These are phyloP conservation scores for Glaucidium brasilianum DNA, from an alignment of 2,113 vertebrate species.

Conservation along the genomic window DNA sequence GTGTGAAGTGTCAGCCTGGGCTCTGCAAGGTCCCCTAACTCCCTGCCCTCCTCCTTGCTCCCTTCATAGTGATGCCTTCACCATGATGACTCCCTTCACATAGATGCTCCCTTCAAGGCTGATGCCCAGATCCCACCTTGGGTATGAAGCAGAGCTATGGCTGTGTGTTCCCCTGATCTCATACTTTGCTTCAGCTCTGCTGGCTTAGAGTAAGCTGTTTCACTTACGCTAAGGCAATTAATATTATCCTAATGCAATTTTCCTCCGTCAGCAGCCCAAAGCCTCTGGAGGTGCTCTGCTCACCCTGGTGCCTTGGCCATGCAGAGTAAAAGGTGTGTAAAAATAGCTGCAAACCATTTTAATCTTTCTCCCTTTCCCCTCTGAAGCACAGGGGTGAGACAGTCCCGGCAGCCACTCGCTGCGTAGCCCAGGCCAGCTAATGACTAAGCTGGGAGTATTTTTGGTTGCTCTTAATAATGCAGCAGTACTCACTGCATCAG, in stretches of 20 bases:
- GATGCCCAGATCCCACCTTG: not conserved
- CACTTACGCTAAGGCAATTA: not conserved
- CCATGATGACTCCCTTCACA: not conserved
- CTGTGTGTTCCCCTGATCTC: not conserved
- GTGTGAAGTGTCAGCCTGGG: fast-evolving
- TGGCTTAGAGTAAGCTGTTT: not conserved
- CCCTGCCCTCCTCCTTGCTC: not conserved
- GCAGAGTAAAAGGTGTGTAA: fast-evolving
- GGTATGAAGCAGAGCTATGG: fast-evolving
- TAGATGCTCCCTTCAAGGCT: not conserved
- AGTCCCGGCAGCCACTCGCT: fast-evolving
- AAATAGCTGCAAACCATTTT: not conserved
- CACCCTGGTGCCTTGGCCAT: fast-evolving
- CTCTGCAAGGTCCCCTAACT: not conserved
- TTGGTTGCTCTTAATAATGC: not conserved
- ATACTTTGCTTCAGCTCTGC: not conserved
- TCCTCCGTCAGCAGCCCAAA: not conserved
- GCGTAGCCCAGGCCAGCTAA: not conserved
- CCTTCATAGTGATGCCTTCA: not conserved
- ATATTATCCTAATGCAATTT: not conserved
- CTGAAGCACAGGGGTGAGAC: not conserved
- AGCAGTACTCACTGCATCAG: not conserved
- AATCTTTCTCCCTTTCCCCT: not conserved
- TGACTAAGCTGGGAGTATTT: not conserved
- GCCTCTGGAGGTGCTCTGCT: not conserved